Evolutionary conservation across 1,140 invertebrate species (phyloP).

Genomic region (Adelges cooleyi): DNA sequence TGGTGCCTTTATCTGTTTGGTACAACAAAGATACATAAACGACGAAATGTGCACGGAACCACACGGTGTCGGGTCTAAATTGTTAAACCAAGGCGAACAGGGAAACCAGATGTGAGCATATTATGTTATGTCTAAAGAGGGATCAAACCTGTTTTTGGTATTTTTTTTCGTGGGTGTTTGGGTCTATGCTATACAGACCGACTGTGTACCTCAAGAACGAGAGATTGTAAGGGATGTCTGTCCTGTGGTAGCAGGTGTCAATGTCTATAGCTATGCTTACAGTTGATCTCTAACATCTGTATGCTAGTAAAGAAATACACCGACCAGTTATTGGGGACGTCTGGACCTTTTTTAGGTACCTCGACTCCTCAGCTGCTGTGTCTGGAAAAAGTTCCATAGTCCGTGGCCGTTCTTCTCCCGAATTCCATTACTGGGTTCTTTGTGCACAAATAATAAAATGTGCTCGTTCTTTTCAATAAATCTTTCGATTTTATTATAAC

Average conservation of each 20-base stretch:
- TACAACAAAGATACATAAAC: neutral
- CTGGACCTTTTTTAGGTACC: conserved; percentile 21
- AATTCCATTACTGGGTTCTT: too few species aligned
- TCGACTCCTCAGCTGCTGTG: neutral
- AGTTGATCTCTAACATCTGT: conserved; percentile 13
- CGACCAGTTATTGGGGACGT: conserved; percentile 5
- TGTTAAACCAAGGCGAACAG: neutral
- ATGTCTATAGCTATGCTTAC: conserved; percentile 10
- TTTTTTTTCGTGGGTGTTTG: conserved; percentile 10
- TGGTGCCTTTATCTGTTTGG: neutral
- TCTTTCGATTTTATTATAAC: too few species aligned
- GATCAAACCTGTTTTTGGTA: conserved; percentile 22
- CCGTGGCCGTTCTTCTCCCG: too few species aligned
- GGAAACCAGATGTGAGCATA: neutral
- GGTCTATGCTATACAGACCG: neutral
- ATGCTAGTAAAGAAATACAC: neutral
- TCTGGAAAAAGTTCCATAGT: neutral
- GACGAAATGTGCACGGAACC: neutral
- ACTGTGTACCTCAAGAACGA: neutral
- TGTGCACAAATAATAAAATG: too few species aligned
- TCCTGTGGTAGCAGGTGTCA: conserved; percentile 11
- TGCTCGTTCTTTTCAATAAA: too few species aligned
- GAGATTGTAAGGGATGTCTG: neutral
- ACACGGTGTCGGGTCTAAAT: neutral
- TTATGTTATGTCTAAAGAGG: neutral